A percentile compares a stretch with the other conserved stretches of the same genome.
These are phyloP conservation scores for Cryptosula pallasiana DNA, from an alignment of 2,888 invertebrate species.

Conservation along the genomic window DNA sequence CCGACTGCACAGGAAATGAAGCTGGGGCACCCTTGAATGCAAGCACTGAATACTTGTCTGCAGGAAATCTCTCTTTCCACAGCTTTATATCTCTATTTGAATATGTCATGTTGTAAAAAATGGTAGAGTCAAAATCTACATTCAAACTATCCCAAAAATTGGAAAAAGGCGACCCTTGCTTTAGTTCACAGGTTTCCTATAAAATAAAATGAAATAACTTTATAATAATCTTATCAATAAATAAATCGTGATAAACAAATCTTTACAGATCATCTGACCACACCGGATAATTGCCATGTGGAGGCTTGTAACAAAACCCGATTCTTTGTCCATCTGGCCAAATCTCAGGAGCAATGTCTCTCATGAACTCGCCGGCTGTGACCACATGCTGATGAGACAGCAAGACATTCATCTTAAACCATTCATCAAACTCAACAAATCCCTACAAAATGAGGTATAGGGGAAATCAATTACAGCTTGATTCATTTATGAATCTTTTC, in stretches of 20 bases:
- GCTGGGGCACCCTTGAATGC: constrained; percentile 51
- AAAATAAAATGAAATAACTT: too few relatives aligned
- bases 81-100: constrained; percentile 8
- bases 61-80: constrained; percentile 37
- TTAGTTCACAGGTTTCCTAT: background rate
- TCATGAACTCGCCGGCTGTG: background rate
- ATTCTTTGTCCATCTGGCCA: background rate
- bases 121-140: constrained; percentile 43
- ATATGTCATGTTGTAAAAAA: constrained; percentile 32
- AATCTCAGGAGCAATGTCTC: background rate
- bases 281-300: background rate
- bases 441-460: too few relatives aligned
- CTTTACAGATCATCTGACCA: too few relatives aligned
- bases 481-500: too few relatives aligned
- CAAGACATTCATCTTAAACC: constrained; percentile 42
- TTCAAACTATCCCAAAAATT: constrained; percentile 50
- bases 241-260: too few relatives aligned
- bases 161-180: constrained; percentile 38
- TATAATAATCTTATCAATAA: too few relatives aligned
- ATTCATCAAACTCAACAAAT: constrained; percentile 46
- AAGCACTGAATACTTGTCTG: constrained; percentile 46
- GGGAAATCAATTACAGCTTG: too few relatives aligned
- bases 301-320: constrained; percentile 12
- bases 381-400: constrained; percentile 22
- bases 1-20: constrained; percentile 40